These are phyloP conservation scores for Zapornia atra DNA, from an alignment of 2,113 vertebrate species.

Conservation along the genomic window DNA sequence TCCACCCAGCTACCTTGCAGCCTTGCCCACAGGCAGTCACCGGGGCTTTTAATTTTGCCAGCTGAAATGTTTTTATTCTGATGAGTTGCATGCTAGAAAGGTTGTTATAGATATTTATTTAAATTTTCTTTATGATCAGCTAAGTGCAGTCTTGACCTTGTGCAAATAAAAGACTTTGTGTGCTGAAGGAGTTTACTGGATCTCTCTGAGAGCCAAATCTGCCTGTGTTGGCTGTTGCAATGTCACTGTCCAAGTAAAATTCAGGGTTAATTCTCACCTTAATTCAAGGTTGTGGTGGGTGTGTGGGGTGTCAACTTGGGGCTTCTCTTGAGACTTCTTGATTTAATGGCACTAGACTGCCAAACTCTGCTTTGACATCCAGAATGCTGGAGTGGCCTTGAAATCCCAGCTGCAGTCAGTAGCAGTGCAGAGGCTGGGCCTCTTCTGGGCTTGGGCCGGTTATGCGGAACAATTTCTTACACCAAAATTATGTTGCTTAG, in stretches of 20 bases:
- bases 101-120: not conserved
- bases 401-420: not conserved
- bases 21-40: not conserved
- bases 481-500: not conserved
- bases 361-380: not conserved
- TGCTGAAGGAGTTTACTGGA: not conserved
- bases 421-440: not conserved
- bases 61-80: not conserved
- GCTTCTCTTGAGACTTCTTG: not conserved
- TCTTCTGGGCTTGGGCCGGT: not conserved
- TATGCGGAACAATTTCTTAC: not conserved
- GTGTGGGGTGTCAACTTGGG: not conserved
- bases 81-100: not conserved
- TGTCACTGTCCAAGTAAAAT: not conserved
- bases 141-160: not conserved
- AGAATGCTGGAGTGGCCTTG: not conserved
- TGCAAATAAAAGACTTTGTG: not conserved
- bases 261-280: not conserved
- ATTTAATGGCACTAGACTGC: not conserved
- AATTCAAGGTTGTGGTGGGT: not conserved
- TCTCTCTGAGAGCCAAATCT: not conserved
- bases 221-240: not conserved
- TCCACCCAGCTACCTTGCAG: not conserved
- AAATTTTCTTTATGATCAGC: not conserved
- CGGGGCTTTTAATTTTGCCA: not conserved